These are phyloP conservation scores for Stomatorhinus walkeri DNA, from an alignment of 2,797 vertebrate species.

Conservation along the genomic window DNA sequence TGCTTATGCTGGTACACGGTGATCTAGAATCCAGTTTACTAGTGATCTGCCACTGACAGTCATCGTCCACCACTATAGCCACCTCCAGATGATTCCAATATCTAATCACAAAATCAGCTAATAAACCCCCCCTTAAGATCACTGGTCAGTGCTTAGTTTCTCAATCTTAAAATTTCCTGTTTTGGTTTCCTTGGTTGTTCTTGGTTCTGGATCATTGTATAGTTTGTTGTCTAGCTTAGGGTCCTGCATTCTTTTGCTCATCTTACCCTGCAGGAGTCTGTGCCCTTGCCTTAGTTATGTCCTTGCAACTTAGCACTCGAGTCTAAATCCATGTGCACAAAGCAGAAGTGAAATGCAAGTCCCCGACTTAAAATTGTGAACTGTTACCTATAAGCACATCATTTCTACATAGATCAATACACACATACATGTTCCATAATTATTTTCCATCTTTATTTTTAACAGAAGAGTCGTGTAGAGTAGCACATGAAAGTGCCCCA, in stretches of 20 bases:
- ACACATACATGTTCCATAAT: background rate
- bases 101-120: background rate
- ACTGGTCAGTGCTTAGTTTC: background rate
- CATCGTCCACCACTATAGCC: background rate
- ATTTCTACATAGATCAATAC: background rate
- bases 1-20: background rate
- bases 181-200: background rate
- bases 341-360: background rate
- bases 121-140: background rate
- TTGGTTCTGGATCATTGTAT: background rate
- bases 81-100: background rate
- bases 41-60: background rate
- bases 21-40: background rate
- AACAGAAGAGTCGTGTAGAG: background rate
- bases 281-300: background rate
- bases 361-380: background rate
- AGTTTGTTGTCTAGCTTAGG: background rate
- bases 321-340: background rate
- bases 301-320: background rate
- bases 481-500: conserved; percentile 60
- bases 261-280: background rate
- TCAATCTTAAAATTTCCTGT: background rate
- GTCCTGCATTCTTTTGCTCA: background rate
- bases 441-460: background rate
- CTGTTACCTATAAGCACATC: background rate